Conservation (phyloP, 2,888 invertebrate genomes). For the Rhaphigaster nebulosa region DNA sequence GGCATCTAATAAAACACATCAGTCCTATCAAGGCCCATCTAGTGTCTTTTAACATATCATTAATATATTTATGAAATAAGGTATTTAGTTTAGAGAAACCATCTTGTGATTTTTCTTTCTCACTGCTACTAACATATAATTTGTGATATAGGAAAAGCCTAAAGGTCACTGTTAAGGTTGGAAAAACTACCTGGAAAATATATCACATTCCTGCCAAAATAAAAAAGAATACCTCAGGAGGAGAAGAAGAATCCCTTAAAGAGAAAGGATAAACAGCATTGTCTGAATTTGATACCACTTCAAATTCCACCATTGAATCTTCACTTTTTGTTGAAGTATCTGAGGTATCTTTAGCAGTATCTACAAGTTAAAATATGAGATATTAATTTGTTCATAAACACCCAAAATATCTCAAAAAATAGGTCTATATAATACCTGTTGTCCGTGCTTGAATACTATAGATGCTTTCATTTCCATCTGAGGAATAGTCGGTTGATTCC, state of each 20-base stretch:
- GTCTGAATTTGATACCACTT: constrained; percentile 60
- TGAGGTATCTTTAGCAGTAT: constrained; percentile 67
- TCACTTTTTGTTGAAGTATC: constrained; percentile 70
- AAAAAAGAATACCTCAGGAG: constrained; percentile 57
- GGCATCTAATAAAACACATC: neutral
- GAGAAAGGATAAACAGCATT: constrained; percentile 47
- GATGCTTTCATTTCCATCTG: constrained; percentile 73
- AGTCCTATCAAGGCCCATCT: neutral
- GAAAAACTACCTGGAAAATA: too few species aligned
- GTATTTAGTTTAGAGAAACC: too few species aligned
- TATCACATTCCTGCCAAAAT: neutral
- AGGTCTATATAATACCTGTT: constrained; percentile 72
- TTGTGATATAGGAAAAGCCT: too few species aligned
- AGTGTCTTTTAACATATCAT: too few species aligned
- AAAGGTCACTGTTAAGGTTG: too few species aligned
- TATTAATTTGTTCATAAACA: neutral
- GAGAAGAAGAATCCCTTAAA: constrained; percentile 47
- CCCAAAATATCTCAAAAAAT: neutral
- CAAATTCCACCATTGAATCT: constrained; percentile 57
- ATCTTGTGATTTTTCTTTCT: too few species aligned
- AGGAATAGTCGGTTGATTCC: constrained; percentile 60
- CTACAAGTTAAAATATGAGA: constrained; percentile 49
- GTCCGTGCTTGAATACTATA: constrained; percentile 77
- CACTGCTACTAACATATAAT: too few species aligned
- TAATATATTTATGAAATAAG: too few species aligned